Percentiles rank a stretch among this genome's conserved stretches.
These are phyloP conservation scores for Phrixothrix hirtus DNA, from an alignment of 2,888 invertebrate species.

Conservation along the genomic window DNA sequence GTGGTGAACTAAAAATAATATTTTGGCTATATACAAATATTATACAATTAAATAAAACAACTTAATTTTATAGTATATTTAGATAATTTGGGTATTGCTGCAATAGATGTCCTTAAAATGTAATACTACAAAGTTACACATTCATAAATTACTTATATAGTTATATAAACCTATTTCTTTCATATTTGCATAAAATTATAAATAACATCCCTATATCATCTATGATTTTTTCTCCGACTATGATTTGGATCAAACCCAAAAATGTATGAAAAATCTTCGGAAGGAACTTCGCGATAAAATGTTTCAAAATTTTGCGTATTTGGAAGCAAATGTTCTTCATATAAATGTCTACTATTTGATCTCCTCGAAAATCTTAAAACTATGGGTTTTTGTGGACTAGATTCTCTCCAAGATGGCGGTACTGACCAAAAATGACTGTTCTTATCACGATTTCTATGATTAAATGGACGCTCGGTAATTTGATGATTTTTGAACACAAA, in stretches of 20 bases:
- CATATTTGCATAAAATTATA: too few relatives aligned
- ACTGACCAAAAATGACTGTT: constrained; percentile 41
- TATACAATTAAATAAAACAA: too few relatives aligned
- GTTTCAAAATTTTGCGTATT: constrained; percentile 26
- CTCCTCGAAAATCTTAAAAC: constrained; percentile 49
- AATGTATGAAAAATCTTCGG: constrained; percentile 47
- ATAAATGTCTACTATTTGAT: constrained; percentile 26
- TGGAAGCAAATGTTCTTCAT: constrained; percentile 23
- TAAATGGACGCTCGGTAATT: constrained; percentile 16
- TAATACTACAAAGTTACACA: too few relatives aligned
- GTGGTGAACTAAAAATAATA: too few relatives aligned
- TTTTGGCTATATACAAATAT: too few relatives aligned
- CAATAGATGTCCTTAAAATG: too few relatives aligned
- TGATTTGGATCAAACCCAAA: constrained; percentile 43
- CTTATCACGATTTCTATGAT: constrained; percentile 44
- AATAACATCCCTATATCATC: constrained; percentile 20
- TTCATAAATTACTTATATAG: too few relatives aligned
- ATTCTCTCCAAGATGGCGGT: constrained; percentile 41
- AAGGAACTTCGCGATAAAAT: constrained; percentile 46
- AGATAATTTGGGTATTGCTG: too few relatives aligned
- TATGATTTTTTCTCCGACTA: constrained; percentile 13
- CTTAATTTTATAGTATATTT: too few relatives aligned
- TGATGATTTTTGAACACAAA: constrained; percentile 18
- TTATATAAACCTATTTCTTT: too few relatives aligned
- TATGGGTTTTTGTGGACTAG: constrained; percentile 44